Evolutionary conservation across 2,888 invertebrate genomes (phyloP), one percentile per base, ranked within the genome.

Genomic region (Dexiosoma caninum): DNA sequence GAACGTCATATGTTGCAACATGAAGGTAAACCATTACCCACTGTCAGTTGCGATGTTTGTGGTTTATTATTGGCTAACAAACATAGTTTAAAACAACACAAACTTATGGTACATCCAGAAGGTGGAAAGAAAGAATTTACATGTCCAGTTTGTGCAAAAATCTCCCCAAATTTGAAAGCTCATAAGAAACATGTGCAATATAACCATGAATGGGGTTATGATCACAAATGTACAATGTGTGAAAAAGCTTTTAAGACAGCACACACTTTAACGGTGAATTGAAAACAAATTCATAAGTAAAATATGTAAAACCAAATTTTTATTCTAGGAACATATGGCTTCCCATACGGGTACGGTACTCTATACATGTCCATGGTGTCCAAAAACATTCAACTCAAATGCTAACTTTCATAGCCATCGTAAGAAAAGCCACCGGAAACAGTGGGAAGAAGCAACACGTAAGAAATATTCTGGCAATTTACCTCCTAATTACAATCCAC

Each of bases 171-270:
- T 19, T 71, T 86, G 3, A 85, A 86, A 49, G 87, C 88, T 1
- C 85, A 88, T 49, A 86, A 86, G 72, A 86, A 85, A 14, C 89
- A 89, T 57, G 83, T 88, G 10, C 85, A 86, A 62, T 89, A 89
- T 72, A 86, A 86, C 32, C 88, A 89, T 70, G 86, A 85, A n/a
- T 85, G 86, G 51, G 85, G 86, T 2, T 85, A 87, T 0, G 85
- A 83, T 3, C 89, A 89, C 72, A 86, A 86, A 30, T 90, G 90
- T 53, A 85, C 86, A 2, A 86, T 89, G 84, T 90, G 89, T 70
- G 87, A 87, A n/a, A 90, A 90, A 75, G 87, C 87, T 2, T 90
- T 90, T 46, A 90, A 89, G 46, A 85, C 87, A 0, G 83, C 88
- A 12, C 85, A 89, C 9, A 87, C 86, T 44, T 84, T 90, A 37